These are phyloP conservation scores for Cetoscarus ocellatus DNA, from an alignment of 2,797 vertebrate genomes.

Conservation along the genomic window DNA sequence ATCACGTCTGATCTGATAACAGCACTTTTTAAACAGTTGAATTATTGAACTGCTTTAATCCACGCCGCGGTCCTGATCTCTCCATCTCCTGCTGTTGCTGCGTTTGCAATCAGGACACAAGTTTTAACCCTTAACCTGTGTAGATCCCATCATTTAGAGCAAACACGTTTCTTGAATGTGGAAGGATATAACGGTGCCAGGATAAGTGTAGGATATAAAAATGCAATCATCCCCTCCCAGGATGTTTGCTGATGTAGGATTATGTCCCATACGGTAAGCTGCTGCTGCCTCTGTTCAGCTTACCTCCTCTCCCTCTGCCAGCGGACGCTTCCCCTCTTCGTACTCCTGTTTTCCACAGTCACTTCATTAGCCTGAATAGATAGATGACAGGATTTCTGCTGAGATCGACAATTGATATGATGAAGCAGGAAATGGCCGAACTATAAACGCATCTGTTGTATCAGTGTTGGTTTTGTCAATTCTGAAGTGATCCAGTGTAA, in stretches of 20 bases:
- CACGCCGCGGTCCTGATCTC: slow-evolving; percentile 29
- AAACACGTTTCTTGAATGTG: slow-evolving; percentile 33
- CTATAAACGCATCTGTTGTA: slow-evolving; percentile 33
- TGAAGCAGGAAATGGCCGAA: slow-evolving; percentile 42
- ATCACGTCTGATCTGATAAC: slow-evolving; percentile 49
- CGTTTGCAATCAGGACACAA: slow-evolving; percentile 52
- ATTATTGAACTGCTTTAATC: slow-evolving; percentile 71
- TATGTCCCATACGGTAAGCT: slow-evolving; percentile 55
- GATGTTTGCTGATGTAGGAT: slow-evolving; percentile 61
- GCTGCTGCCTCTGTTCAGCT: slow-evolving; percentile 30
- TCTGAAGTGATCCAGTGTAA: slow-evolving; percentile 29
- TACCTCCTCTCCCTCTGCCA: slow-evolving; percentile 29
- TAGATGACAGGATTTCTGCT: slow-evolving; percentile 62
- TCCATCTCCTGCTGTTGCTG: slow-evolving; percentile 53
- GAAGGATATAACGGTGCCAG: slow-evolving; percentile 17
- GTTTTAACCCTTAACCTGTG: slow-evolving; percentile 63
- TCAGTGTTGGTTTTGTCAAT: slow-evolving; percentile 21
- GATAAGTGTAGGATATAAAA: slow-evolving; percentile 57
- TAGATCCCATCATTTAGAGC: slow-evolving; percentile 21
- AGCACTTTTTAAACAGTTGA: slow-evolving; percentile 56
- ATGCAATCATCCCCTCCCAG: slow-evolving; percentile 63
- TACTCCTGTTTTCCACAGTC: slow-evolving; percentile 44
- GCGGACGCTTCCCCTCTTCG: slow-evolving; percentile 28
- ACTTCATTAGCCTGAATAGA: slow-evolving; percentile 61
- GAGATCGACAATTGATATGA: slow-evolving; percentile 45